Evolutionary conservation across 2,888 invertebrate species (phyloP).

Genomic region (Kryphioiulus occultus): DNA sequence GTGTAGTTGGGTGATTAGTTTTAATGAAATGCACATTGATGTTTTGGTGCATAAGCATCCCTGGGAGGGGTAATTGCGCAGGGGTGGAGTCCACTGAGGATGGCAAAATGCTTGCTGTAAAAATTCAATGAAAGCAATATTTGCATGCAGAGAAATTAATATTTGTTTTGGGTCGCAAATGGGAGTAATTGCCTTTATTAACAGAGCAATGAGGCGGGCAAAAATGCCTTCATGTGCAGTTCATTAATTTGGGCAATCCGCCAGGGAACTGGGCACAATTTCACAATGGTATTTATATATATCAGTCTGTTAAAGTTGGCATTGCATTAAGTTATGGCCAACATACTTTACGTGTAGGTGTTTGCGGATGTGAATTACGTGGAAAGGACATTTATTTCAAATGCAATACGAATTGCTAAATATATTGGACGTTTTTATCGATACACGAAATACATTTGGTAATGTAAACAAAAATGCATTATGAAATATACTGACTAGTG

Average conservation of each 20-base stretch:
- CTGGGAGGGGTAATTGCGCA: background rate
- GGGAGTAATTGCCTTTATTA: constrained; percentile 35
- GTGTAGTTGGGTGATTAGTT: background rate
- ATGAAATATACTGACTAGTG: too few species aligned
- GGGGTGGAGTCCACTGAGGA: constrained; percentile 11
- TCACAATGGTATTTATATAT: background rate
- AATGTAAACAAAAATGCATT: too few species aligned
- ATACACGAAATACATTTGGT: too few species aligned
- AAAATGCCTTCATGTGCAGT: background rate
- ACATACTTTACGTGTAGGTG: background rate
- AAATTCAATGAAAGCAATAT: constrained; percentile 20
- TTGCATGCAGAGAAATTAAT: constrained; percentile 16
- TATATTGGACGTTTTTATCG: too few species aligned
- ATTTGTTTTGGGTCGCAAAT: constrained; percentile 24
- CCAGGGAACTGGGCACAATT: background rate
- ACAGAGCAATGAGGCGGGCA: background rate
- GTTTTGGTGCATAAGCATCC: background rate
- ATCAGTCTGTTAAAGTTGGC: background rate
- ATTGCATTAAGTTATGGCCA: background rate
- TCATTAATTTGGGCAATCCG: background rate
- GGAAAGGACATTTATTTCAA: too few species aligned
- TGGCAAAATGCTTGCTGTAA: background rate
- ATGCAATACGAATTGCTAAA: too few species aligned
- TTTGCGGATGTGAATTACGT: background rate
- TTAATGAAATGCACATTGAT: background rate